These are phyloP conservation scores for Galago senegalensis DNA, from an alignment of 2,797 vertebrate genomes.

Conservation along the genomic window DNA sequence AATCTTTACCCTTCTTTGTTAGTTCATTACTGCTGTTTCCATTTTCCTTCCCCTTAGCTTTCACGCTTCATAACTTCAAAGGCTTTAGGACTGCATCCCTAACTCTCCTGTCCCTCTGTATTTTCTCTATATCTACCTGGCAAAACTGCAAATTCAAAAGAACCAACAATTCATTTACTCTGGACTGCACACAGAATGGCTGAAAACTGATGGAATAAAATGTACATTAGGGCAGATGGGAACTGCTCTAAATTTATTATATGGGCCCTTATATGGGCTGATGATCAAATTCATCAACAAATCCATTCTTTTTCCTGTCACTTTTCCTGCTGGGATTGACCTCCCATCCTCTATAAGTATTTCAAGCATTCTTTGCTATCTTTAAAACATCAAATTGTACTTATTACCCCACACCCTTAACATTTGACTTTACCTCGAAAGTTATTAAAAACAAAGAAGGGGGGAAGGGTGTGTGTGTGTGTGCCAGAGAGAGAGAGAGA, in stretches of 20 bases:
- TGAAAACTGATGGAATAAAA: neutral
- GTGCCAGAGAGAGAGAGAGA: neutral
- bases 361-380: neutral
- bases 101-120: neutral
- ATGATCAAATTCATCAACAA: neutral
- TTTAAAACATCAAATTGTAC: neutral
- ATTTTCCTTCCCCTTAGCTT: neutral
- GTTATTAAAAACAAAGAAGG: neutral
- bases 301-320: neutral
- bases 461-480: accelerated
- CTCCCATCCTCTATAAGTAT: neutral
- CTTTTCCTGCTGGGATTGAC: neutral
- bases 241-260: neutral
- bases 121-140: neutral
- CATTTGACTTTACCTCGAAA: neutral
- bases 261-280: neutral
- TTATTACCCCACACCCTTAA: neutral
- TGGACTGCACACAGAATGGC: neutral
- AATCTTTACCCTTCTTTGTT: neutral
- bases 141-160: conserved; percentile 7
- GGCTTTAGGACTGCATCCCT: neutral
- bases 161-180: neutral
- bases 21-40: neutral
- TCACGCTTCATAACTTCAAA: neutral
- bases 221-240: neutral